Conservation (phyloP, 2,888 invertebrate species). For the Epiperipatus broadwayi region DNA sequence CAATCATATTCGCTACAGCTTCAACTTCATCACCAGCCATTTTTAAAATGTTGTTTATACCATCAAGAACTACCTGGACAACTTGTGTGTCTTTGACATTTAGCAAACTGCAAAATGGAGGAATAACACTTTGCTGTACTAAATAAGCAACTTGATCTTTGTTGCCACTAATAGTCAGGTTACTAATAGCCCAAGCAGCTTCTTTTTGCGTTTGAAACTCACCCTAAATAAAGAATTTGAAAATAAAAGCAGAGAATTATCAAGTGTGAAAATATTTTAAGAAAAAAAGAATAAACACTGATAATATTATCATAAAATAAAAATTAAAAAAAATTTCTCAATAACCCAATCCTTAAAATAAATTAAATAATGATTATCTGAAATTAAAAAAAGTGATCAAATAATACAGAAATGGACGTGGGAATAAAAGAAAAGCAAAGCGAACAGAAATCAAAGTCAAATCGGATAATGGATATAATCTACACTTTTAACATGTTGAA, state of each 20-base stretch:
- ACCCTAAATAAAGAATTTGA: slow-evolving; percentile 31
- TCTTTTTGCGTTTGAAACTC: slow-evolving; percentile 99
- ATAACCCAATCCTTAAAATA: no score
- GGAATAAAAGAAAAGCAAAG: no score
- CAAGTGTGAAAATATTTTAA: slow-evolving; percentile 1
- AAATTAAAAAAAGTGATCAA: no score
- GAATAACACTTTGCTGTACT: slow-evolving; percentile 74
- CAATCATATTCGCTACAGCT: slow-evolving; percentile 63
- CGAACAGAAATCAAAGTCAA: no score
- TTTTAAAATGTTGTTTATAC: slow-evolving; percentile 92
- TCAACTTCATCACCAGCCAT: slow-evolving; percentile 73
- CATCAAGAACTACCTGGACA: slow-evolving; percentile 78
- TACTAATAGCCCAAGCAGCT: slow-evolving; percentile 98
- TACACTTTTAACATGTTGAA: no score
- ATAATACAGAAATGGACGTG: no score
- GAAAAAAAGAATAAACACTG: background rate
- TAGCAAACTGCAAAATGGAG: slow-evolving; percentile 85
- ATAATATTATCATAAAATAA: no score
- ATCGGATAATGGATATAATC: no score
- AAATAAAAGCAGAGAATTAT: slow-evolving; percentile 10
- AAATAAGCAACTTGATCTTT: slow-evolving; percentile 66
- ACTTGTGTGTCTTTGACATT: slow-evolving; percentile 84
- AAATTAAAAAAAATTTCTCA: no score
- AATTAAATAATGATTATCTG: no score
- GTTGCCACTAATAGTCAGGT: slow-evolving; percentile 90